A percentile compares a stretch with the other conserved stretches of the same genome.
Conservation (phyloP, 2,797 vertebrate species). For the Sciurus carolinensis region DNA sequence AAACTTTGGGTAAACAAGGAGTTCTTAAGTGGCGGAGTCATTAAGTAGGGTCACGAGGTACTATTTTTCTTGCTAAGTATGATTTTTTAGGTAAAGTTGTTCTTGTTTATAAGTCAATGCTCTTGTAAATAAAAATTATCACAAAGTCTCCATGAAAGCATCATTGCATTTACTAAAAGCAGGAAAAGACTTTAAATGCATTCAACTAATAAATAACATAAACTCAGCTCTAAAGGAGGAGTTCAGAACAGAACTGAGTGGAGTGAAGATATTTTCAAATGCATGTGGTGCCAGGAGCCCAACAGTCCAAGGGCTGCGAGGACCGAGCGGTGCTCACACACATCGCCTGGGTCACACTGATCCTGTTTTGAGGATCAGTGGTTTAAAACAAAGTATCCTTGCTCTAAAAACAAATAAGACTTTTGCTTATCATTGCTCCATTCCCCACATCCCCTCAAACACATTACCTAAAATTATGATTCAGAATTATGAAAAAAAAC, state of each 20-base stretch:
- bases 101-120: constrained; percentile 63
- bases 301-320: not conserved
- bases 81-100: constrained; percentile 38
- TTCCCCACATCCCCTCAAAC: not conserved
- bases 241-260: not conserved
- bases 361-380: not conserved
- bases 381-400: not conserved
- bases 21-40: constrained; percentile 45
- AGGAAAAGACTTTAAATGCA: constrained; percentile 11
- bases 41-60: not conserved
- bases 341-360: rapidly evolving
- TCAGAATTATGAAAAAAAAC: not conserved
- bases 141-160: constrained; percentile 22
- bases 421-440: not conserved
- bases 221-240: not conserved
- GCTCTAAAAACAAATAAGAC: constrained; percentile 36
- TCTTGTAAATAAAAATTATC: constrained; percentile 54
- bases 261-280: constrained; percentile 54
- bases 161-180: constrained; percentile 31
- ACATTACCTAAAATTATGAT: not conserved
- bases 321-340: not conserved
- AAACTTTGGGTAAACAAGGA: not conserved
- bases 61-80: constrained; percentile 46
- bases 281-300: not conserved
- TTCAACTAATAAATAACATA: constrained; percentile 48